These are phyloP conservation scores for Rafetus swinhoei DNA, from an alignment of 2,113 vertebrate genomes.

Conservation along the genomic window DNA sequence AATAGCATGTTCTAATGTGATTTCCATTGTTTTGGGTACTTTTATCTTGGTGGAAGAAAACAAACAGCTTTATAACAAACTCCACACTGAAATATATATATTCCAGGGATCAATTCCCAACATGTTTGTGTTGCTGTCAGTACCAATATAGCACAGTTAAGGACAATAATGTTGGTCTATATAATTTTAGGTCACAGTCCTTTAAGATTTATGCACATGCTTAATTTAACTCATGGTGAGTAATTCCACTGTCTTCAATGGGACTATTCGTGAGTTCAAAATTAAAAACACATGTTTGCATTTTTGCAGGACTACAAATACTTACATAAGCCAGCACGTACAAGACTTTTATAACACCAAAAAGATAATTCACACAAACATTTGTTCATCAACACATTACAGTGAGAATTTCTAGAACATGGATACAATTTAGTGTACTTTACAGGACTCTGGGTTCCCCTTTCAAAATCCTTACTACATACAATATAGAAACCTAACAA, in stretches of 20 bases:
- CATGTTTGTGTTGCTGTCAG: too few relatives aligned
- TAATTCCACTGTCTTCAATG: not conserved
- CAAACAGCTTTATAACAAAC: not conserved
- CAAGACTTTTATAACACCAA: not conserved
- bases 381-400: not conserved
- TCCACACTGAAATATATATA: not conserved
- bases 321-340: not conserved
- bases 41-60: not conserved
- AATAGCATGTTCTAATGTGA: not conserved
- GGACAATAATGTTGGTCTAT: not conserved
- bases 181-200: not conserved
- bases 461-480: not conserved
- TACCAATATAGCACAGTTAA: not conserved
- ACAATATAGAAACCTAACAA: not conserved
- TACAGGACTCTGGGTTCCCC: not conserved
- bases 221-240: not conserved
- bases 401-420: not conserved
- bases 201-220: not conserved
- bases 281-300: not conserved
- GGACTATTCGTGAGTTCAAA: not conserved
- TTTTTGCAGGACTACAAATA: not conserved
- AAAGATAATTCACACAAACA: not conserved
- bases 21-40: not conserved
- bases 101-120: not conserved
- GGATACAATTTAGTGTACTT: not conserved